These are phyloP conservation scores for Phortica okadai DNA, from an alignment of 2,888 invertebrate genomes.

Conservation along the genomic window DNA sequence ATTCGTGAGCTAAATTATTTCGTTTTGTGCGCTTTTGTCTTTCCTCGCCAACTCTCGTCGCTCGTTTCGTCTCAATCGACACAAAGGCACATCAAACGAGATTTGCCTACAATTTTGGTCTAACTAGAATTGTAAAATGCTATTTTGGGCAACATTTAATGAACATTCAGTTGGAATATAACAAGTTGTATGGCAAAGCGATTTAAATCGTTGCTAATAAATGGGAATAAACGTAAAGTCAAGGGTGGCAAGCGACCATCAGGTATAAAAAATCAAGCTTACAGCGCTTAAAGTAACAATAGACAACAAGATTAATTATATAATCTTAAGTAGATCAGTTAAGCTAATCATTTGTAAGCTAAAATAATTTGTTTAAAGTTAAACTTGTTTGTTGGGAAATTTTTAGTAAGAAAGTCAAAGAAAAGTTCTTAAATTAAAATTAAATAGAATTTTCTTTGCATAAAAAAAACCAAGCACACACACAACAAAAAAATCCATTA, in stretches of 20 bases:
- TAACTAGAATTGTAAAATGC: slow-evolving; percentile 18
- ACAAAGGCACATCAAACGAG: not conserved
- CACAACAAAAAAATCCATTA: too few relatives aligned
- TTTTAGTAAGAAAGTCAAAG: too few relatives aligned
- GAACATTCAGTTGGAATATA: slow-evolving; percentile 13
- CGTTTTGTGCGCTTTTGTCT: slow-evolving; percentile 42
- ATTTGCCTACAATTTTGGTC: slow-evolving; percentile 16
- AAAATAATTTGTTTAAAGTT: too few relatives aligned
- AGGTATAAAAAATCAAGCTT: not conserved
- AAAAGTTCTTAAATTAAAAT: too few relatives aligned
- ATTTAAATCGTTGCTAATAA: slow-evolving; percentile 5
- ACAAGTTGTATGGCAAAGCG: slow-evolving; percentile 16
- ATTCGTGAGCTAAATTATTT: slow-evolving; percentile 77
- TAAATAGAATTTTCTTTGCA: too few relatives aligned
- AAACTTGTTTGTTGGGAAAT: too few relatives aligned
- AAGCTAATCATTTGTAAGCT: not conserved
- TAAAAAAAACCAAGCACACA: too few relatives aligned
- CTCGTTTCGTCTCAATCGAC: not conserved
- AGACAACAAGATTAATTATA: not conserved
- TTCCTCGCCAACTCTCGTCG: slow-evolving; percentile 17
- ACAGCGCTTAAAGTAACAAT: not conserved
- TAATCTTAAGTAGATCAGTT: not conserved
- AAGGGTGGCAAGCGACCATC: too few relatives aligned
- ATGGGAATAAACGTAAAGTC: too few relatives aligned
- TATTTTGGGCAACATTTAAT: slow-evolving; percentile 25